Conservation (phyloP, 2,797 vertebrate genomes). For the Argya squamiceps region DNA sequence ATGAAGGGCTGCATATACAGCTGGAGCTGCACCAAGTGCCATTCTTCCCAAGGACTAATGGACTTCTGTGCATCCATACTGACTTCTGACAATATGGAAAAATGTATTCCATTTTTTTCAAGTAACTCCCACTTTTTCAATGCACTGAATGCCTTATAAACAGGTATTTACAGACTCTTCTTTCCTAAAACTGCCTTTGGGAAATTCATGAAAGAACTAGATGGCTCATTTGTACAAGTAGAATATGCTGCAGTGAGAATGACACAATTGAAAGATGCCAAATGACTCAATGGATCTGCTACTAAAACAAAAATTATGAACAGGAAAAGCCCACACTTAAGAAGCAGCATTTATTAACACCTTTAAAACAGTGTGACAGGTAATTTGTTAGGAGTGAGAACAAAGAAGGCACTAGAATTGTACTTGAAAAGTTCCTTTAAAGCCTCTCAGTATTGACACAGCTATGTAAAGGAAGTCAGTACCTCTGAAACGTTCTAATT, state of each 20-base stretch:
- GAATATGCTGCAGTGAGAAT: slow-evolving; percentile 2
- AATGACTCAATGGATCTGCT: not conserved
- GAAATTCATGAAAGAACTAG: not conserved
- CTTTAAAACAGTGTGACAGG: not conserved
- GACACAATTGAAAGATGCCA: slow-evolving; percentile 11
- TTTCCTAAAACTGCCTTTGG: not conserved
- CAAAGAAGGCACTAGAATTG: not conserved
- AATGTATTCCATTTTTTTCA: not conserved
- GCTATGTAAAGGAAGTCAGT: not conserved
- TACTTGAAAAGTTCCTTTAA: not conserved
- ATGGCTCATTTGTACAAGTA: not conserved
- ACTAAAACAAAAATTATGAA: not conserved
- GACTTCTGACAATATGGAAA: slow-evolving; percentile 8
- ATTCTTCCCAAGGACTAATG: not conserved
- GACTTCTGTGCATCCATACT: not conserved
- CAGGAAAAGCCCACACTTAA: not conserved
- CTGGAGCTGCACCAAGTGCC: not conserved
- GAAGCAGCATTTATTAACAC: slow-evolving; percentile 7
- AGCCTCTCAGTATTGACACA: not conserved
- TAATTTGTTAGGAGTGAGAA: not conserved
- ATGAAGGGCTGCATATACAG: not conserved
- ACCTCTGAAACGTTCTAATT: not conserved
- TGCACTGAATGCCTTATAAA: not conserved
- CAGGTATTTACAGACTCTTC: not conserved
- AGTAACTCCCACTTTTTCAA: not conserved